phyloP scores from a whole-genome alignment of 2,797 vertebrate species.

The Chromobotia macracanthus region DNA sequence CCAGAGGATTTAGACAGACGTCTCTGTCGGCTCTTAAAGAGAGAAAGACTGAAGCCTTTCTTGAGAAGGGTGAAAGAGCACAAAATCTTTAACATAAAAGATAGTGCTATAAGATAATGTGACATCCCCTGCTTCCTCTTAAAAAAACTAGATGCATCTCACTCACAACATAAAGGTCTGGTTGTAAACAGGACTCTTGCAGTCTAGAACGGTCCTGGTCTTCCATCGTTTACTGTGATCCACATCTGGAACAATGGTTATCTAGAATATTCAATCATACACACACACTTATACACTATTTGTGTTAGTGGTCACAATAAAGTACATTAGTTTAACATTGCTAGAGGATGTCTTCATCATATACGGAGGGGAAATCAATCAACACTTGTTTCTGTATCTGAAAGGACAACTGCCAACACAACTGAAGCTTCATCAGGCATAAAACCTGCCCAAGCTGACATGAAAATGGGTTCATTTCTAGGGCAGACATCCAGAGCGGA shows the following conservation, averaged over 20 bases:
- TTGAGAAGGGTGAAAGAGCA: neutral
- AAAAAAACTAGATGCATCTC: conserved; percentile 45
- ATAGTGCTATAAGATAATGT: conserved; percentile 20
- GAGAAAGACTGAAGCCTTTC: neutral
- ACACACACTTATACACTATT: neutral
- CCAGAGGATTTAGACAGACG: neutral
- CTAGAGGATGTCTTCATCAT: conserved; percentile 34
- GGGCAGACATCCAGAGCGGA: conserved; percentile 33
- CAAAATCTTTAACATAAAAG: neutral
- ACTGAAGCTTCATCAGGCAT: conserved; percentile 38
- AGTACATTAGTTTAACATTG: conserved; percentile 27
- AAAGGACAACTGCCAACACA: conserved; percentile 48
- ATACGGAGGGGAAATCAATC: conserved; percentile 32
- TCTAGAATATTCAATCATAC: conserved; percentile 44
- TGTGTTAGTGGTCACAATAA: neutral
- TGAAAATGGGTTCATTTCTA: conserved; percentile 44
- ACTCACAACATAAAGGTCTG: conserved; percentile 68
- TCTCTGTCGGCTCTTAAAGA: conserved; percentile 13
- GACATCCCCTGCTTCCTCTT: conserved; percentile 4
- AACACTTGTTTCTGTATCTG: conserved; percentile 32
- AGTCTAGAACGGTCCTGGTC: conserved; percentile 64
- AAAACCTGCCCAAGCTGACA: conserved; percentile 39
- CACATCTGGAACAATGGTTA: conserved; percentile 57
- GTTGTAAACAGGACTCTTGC: conserved; percentile 69
- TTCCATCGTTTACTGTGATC: conserved; percentile 61